Evolutionary conservation across 2,797 vertebrate species (phyloP), one percentile per base, ranked within the genome.

Genomic region (Chloroceryle inda): DNA sequence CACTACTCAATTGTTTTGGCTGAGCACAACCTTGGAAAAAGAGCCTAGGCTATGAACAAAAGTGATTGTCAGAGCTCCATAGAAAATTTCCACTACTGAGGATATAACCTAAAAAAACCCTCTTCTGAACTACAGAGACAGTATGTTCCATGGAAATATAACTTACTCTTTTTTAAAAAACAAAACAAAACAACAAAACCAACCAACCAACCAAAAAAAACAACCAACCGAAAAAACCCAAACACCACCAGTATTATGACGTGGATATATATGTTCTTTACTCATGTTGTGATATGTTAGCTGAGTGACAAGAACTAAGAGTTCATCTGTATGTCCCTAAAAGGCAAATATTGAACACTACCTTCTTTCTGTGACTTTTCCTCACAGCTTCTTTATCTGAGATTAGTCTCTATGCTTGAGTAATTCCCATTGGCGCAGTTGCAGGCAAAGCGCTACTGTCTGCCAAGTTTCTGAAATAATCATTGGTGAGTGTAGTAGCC

Each of bases 391-490:
- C 84, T 71, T 93, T 85, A 59, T 88, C 72, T 85, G 91, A 88
- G 44, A 66, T 92, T 72, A 78, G 52, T 66, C 87, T 96, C 82
- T 68, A 7, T 88, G 89, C 89, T 88, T 94, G 89, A 95, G 74
- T 95, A 96, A 91, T 73, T 94, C 85, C 87, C 64, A 75, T 50
- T 94, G 95, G 90, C 97, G 96, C 85, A 63, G 95, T 88, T 94
- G 89, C 94, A 96, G 90, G 91, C 85, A 94, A 88, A 94, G 73
- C 6, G n/a, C 63, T 77, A 19, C 81, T 92, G 68, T 82, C 83
- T 97, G 94, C 94, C 97, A 97, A 93, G 85, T 55, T 92, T 88
- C 83, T 96, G 94, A 97, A 89, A 94, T 95, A 96, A 94, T 97
- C 90, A 93, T 50, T 94, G 78, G 87, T 93, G 95, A 96, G 89